phyloP scores from a whole-genome alignment of 2,797 vertebrate genomes.

The Carapus acus region DNA sequence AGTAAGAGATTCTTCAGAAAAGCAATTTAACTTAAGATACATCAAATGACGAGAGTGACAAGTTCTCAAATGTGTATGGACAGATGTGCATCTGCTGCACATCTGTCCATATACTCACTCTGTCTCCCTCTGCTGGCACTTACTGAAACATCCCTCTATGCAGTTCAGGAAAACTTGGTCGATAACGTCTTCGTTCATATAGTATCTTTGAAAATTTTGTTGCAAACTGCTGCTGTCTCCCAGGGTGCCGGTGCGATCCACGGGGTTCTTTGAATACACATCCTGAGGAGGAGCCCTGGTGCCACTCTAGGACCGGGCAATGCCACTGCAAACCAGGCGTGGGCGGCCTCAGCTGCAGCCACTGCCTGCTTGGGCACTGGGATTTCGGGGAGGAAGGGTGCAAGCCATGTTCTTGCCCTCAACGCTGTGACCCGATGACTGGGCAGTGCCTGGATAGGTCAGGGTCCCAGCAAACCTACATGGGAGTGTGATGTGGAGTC shows the following conservation, averaged over 20 bases:
- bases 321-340: conserved; percentile 83
- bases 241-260: conserved; percentile 82
- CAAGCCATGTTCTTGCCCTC: conserved; percentile 74
- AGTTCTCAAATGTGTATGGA: background rate
- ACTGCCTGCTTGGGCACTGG: conserved; percentile 82
- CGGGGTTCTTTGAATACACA: conserved; percentile 67
- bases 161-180: too few relatives aligned
- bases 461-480: conserved; percentile 4
- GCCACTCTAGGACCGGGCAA: conserved; percentile 82
- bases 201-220: too few relatives aligned
- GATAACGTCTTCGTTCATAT: too few relatives aligned
- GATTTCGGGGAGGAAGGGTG: conserved; percentile 80
- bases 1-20: conserved; percentile 69
- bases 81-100: too few relatives aligned
- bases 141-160: background rate
- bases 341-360: conserved; percentile 72
- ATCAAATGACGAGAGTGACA: too few relatives aligned
- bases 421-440: conserved; percentile 73
- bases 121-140: conserved; percentile 31
- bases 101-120: too few relatives aligned
- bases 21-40: too few relatives aligned
- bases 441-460: conserved; percentile 77
- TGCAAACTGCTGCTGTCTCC: conserved; percentile 11
- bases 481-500: background rate
- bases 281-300: conserved; percentile 62